A percentile compares a stretch with the other conserved stretches of the same genome.
Evolutionary conservation across 2,113 vertebrate species (phyloP).

Genomic region (Xiphophorus hellerii): DNA sequence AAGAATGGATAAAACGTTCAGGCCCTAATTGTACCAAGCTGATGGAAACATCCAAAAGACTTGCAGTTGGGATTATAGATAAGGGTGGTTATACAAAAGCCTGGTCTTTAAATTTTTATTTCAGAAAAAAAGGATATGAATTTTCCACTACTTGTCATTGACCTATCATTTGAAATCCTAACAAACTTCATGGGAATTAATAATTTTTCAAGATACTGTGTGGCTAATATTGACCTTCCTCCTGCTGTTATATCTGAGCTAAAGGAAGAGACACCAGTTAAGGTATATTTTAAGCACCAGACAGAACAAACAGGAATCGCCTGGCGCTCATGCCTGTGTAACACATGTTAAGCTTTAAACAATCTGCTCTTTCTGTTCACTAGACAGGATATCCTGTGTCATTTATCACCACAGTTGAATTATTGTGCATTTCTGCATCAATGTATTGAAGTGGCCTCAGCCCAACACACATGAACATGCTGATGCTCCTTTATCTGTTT

Average conservation of each 20-base stretch:
- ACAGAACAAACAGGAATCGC: conserved; percentile 72
- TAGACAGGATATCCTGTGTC: conserved; percentile 65
- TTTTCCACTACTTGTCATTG: not conserved
- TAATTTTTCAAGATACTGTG: not conserved
- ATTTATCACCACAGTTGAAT: conserved; percentile 22
- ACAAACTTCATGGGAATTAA: not conserved
- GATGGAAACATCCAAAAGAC: not conserved
- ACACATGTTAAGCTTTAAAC: conserved; percentile 32
- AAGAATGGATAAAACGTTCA: not conserved
- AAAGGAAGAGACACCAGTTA: conserved; percentile 50
- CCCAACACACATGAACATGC: not conserved
- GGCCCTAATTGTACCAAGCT: not conserved
- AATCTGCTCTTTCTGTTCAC: conserved; percentile 49
- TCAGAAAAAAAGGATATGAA: not conserved
- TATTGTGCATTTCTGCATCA: not conserved
- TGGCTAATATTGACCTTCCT: conserved; percentile 33
- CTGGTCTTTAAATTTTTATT: not conserved
- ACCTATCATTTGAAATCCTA: not conserved
- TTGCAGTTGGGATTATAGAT: not conserved
- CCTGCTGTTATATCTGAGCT: conserved; percentile 26
- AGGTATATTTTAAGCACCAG: conserved; percentile 49
- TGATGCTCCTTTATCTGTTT: conserved; percentile 29
- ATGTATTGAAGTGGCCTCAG: not conserved
- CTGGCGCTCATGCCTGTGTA: conserved; percentile 24
- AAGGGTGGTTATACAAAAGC: not conserved